Evolutionary conservation across 2,888 invertebrate genomes (phyloP), one percentile per base, ranked within the genome.

Genomic region (Rhagophthalmus giganteus): DNA sequence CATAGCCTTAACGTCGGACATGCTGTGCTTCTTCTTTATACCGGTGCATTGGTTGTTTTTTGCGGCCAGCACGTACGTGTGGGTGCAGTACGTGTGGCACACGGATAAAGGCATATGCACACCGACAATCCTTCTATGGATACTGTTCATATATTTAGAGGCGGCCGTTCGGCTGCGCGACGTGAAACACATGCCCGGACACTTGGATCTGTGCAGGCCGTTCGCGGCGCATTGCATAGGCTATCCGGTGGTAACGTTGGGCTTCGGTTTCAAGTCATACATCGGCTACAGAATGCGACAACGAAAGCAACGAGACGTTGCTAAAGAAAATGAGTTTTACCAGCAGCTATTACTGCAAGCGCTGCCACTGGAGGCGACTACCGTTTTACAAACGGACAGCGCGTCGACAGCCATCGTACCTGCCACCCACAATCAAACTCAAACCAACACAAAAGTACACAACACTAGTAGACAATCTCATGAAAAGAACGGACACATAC

Each of bases 1-100:
- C 79, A 90, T 98, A 75, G 95, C 96, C 63, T 85, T 97, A 67
- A 96, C 96, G 61, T 95, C 97, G 67, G 98, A 98, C 78, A 89
- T 98, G 85, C 88, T 98, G 78, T 98, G 96, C 82, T 95, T 93
- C 80, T 92, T 98, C 80, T 95, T 97, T 79, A 94, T 99, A 81
- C 98, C 98, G 62, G 88, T 96, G 66, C 93, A 96, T 76, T 95
- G 95, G 89, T 83, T 96, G 74, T 94, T 97, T 78, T 96, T 98
- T 76, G 91, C 93, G 57, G 97, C 97, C 69, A 95, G 95, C 78
- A 96, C 96, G 70, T 98, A 97, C 77, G 96, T 98, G 59, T 98
- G 96, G 96, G 92, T 97, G 71, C 96, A 97, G 77, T 95, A 94
- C 76, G 92, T 96, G 60, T 97, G 95, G 95, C 93, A 94, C 77